Conservation (phyloP, 2,888 invertebrate species). For the Drosophila parthenogenetica region DNA sequence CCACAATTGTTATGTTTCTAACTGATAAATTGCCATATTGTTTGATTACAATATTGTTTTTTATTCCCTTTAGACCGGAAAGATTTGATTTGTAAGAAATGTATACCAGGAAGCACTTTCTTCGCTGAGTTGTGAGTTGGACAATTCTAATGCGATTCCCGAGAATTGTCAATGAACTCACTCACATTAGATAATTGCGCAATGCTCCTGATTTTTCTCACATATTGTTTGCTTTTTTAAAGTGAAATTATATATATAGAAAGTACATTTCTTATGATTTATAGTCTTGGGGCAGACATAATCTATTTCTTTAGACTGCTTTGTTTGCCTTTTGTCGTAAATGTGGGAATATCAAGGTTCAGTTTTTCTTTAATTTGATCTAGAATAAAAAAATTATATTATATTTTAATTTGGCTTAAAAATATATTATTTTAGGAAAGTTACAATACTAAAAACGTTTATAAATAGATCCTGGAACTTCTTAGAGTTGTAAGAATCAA, state of each 20-base stretch:
- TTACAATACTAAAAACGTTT: too few relatives aligned
- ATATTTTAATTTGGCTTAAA: too few relatives aligned
- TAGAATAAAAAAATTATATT: background rate
- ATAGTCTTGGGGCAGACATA: background rate
- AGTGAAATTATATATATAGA: background rate
- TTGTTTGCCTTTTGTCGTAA: background rate
- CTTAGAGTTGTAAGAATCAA: too few relatives aligned
- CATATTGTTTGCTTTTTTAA: background rate
- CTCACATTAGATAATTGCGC: slow-evolving; percentile 10
- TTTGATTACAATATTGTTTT: slow-evolving; percentile 52
- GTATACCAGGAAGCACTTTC: slow-evolving; percentile 36
- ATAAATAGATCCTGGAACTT: too few relatives aligned
- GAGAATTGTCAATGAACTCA: slow-evolving; percentile 43
- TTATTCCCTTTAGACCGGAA: slow-evolving; percentile 37
- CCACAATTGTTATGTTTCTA: slow-evolving; percentile 21
- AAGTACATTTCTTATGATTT: background rate
- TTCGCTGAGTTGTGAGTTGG: slow-evolving; percentile 4
- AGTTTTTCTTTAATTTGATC: background rate
- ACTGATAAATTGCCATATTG: slow-evolving; percentile 67
- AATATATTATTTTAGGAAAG: too few relatives aligned
- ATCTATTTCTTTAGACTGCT: background rate
- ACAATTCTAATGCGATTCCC: background rate
- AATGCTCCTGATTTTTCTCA: slow-evolving; percentile 13
- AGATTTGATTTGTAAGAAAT: slow-evolving; percentile 34
- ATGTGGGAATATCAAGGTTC: background rate